Percentiles rank a stretch among this genome's conserved stretches.
Evolutionary conservation across 2,797 vertebrate species (phyloP).

Genomic region (Macropus fuliginosus): DNA sequence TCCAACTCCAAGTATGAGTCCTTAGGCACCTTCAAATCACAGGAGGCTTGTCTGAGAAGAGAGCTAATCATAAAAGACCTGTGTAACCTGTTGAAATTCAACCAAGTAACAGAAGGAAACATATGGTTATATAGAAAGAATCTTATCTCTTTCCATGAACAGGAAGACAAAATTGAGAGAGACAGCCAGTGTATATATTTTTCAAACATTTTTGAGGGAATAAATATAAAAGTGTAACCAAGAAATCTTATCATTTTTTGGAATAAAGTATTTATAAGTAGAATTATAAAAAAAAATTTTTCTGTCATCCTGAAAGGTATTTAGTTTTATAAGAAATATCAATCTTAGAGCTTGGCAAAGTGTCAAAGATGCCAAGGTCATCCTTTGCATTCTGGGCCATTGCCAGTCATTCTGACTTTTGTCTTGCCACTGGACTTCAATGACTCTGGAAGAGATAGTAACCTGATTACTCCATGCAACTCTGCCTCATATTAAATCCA

Average conservation of each 20-base stretch:
- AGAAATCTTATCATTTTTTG: neutral
- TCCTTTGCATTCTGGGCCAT: neutral
- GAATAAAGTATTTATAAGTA: neutral
- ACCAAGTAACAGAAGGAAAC: neutral
- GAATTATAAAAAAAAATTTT: neutral
- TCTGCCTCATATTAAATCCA: neutral
- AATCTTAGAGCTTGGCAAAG: neutral
- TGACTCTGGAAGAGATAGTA: neutral
- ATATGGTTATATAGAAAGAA: neutral
- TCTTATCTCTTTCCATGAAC: constrained; percentile 22
- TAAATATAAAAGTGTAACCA: neutral
- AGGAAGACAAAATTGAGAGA: neutral
- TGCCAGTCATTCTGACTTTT: neutral
- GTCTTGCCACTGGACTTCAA: neutral
- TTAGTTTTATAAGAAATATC: neutral
- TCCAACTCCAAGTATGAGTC: constrained; percentile 25
- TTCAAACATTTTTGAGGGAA: neutral
- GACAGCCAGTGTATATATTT: neutral
- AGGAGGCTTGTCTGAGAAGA: constrained; percentile 18
- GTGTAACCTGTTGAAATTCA: neutral
- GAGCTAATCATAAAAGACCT: constrained; percentile 25
- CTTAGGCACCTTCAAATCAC: constrained; percentile 31
- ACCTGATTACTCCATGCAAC: neutral
- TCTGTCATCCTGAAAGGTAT: neutral
- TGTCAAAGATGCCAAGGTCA: neutral